A percentile compares a stretch with the other conserved stretches of the same genome.
Conservation (phyloP, 2,888 invertebrate genomes). For the Scaptodrosophila latifasciaeformis region DNA sequence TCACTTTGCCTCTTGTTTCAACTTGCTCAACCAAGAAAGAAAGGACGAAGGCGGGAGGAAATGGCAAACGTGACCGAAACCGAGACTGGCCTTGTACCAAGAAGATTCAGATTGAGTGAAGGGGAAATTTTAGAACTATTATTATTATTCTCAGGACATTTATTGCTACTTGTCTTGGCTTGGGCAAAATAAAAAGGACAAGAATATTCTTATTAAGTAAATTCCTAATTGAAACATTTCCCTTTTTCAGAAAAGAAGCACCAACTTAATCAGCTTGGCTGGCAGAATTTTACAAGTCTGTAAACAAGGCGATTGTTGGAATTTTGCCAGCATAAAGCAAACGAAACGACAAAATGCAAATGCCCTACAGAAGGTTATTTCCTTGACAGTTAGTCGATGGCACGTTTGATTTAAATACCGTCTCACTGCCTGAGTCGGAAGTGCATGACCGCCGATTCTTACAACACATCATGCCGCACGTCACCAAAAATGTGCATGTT, state of each 20-base stretch:
- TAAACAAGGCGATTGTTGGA: no score
- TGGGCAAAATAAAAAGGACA: no score
- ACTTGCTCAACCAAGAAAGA: conserved; percentile 17
- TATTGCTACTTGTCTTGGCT: no score
- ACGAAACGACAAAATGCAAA: conserved; percentile 7
- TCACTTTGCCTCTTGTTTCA: conserved; percentile 15
- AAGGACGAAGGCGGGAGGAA: background rate
- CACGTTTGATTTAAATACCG: conserved; percentile 35
- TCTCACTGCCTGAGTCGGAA: conserved; percentile 30
- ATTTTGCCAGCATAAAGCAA: conserved; percentile 17
- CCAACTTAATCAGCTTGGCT: no score
- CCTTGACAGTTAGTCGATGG: conserved; percentile 37
- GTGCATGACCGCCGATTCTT: conserved; percentile 43
- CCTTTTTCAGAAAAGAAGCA: no score
- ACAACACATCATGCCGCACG: conserved; percentile 37
- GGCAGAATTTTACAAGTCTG: no score
- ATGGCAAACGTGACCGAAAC: background rate
- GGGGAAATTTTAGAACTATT: no score
- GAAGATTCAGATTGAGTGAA: conserved; percentile 47
- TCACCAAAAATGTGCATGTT: conserved; percentile 13
- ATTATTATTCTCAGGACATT: conserved; percentile 33
- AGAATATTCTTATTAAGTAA: no score
- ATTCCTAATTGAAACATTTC: conserved; percentile 20
- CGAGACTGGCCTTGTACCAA: conserved; percentile 17
- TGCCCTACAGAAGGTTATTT: conserved; percentile 4